Evolutionary conservation across 2,888 invertebrate species (phyloP), one percentile per base, ranked within the genome.

Genomic region (Pseudococcus viburni): DNA sequence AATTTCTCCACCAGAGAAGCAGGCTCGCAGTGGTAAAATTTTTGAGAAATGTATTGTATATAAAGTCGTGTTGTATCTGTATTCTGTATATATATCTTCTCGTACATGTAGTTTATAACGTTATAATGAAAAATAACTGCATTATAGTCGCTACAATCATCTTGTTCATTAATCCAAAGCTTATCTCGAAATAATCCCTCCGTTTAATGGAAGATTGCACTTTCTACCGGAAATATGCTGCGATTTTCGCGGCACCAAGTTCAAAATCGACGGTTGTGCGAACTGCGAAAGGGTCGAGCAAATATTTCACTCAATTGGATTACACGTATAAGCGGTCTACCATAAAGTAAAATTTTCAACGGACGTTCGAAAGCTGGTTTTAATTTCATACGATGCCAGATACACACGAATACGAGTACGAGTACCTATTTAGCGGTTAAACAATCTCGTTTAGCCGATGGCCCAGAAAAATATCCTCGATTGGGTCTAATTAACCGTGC

Each of bases 291-390:
- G 80, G 80, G 80, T 83, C 80, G 80, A 83, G 80, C 19, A 83
- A 83, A 83, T 83, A 83, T 83, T 83, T 46, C 46, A 83, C 80
- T 83, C 80, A 46, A 83, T 33, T 83, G 80, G 42, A 83, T 83
- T 83, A 83, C 80, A 73, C 73, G 73, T 73, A 33, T 73, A 73
- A 73, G 80, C 80, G 80, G 80, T 46, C 33, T 46, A 46, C 80
- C 19, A 39, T 83, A 26, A 19, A 46, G 80, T 83, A 46, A 83
- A 83, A 83, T 83, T 83, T 46, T 64, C 64, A 64, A 64, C 80
- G 46, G 33, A 46, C 42, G 80, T 33, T 73, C 15, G 73, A 73
- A 73, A 73, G 26, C 73, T 73, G 33, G 33, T 73, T 73, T 73
- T 73, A 73, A 73, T 73, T 73, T 73, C 73, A 22, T 64, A 64